phyloP scores from a whole-genome alignment of 2,113 vertebrate genomes.

The Malaclemys terrapin region DNA sequence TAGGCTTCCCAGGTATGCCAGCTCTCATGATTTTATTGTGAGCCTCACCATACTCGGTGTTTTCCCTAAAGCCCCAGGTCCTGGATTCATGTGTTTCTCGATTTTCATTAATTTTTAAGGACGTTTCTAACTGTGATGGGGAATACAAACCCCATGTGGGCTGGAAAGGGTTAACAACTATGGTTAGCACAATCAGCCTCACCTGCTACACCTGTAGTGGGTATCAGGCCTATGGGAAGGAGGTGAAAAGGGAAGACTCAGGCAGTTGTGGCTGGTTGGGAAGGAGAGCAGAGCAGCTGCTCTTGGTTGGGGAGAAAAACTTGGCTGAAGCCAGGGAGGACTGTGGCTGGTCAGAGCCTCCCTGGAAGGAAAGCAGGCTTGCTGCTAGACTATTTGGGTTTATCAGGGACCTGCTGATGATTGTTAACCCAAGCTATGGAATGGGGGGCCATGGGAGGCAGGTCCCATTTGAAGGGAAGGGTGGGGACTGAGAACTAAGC shows the following conservation, averaged over 20 bases:
- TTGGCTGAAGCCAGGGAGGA: neutral
- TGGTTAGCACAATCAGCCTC: neutral
- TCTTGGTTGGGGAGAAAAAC: neutral
- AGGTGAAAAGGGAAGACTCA: neutral
- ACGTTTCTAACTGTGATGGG: neutral
- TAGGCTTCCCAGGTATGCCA: neutral
- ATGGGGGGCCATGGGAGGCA: no score
- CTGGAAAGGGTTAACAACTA: neutral
- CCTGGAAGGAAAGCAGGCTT: neutral
- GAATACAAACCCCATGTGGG: neutral
- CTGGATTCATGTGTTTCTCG: neutral
- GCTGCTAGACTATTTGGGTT: neutral
- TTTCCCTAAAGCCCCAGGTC: neutral
- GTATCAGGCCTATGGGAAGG: neutral
- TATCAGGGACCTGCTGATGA: neutral
- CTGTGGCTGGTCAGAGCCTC: no score
- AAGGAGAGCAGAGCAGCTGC: neutral
- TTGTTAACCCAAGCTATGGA: neutral
- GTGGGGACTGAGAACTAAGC: neutral
- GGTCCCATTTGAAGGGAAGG: neutral
- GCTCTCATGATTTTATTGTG: neutral
- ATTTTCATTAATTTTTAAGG: neutral
- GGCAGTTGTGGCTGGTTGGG: no score
- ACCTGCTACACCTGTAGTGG: neutral
- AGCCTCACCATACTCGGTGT: neutral